These are phyloP conservation scores for Drosophila ustulata DNA, from an alignment of 2,888 invertebrate species.

Conservation along the genomic window DNA sequence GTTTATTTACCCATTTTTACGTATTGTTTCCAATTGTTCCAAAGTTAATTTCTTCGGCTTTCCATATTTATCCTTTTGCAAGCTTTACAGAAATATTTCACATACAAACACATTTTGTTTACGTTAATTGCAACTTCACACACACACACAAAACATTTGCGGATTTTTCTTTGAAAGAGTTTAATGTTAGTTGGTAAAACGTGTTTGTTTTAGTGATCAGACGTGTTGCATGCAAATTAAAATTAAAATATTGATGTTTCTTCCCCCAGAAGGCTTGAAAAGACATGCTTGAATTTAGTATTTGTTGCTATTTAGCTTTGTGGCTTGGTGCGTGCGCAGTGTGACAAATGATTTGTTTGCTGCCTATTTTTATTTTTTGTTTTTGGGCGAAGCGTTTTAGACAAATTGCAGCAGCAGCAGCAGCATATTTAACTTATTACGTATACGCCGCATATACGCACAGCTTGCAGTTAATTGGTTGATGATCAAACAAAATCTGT, in stretches of 20 bases:
- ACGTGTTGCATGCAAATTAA: slow-evolving; percentile 47
- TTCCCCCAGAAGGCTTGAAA: slow-evolving; percentile 20
- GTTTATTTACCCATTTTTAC: slow-evolving; percentile 90
- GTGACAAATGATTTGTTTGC: slow-evolving; percentile 52
- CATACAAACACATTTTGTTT: slow-evolving; percentile 66
- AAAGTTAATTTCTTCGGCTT: slow-evolving; percentile 92
- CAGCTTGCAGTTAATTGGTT: slow-evolving; percentile 21
- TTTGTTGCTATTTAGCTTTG: slow-evolving; percentile 17
- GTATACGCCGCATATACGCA: slow-evolving; percentile 19
- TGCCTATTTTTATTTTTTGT: slow-evolving; percentile 12
- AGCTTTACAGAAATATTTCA: slow-evolving; percentile 89
- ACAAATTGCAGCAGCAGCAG: slow-evolving; percentile 5
- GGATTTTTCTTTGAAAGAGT: slow-evolving; percentile 16
- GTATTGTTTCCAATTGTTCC: slow-evolving; percentile 91
- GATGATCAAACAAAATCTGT: slow-evolving; percentile 4
- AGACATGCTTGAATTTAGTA: slow-evolving; percentile 58
- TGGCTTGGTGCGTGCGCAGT: slow-evolving; percentile 50
- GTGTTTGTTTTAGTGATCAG: slow-evolving; percentile 14
- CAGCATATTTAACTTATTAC: slow-evolving; percentile 9
- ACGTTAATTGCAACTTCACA: slow-evolving; percentile 53
- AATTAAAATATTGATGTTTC: slow-evolving; percentile 16
- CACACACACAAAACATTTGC: slow-evolving; percentile 22
- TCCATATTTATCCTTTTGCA: slow-evolving; percentile 94
- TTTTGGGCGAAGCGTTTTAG: slow-evolving; percentile 31
- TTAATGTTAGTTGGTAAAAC: slow-evolving; percentile 7